Percentiles rank a stretch among this genome's conserved stretches.
Evolutionary conservation across 2,113 vertebrate species (phyloP).

Genomic region (Oryzias melastigma): DNA sequence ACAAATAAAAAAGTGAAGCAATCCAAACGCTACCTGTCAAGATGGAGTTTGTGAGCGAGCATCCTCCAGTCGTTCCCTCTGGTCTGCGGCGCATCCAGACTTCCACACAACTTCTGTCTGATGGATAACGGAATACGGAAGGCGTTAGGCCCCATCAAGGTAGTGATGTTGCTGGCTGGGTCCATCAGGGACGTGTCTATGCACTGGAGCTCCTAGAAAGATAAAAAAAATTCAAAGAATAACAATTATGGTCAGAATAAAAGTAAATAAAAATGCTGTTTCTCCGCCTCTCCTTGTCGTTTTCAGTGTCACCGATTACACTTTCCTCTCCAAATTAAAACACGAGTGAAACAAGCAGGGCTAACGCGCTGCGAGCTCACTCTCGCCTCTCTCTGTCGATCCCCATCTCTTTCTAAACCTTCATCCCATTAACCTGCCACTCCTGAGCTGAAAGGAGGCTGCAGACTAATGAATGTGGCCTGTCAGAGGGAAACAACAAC

Average conservation of each 20-base stretch:
- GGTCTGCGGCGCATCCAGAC: slow-evolving; percentile 93
- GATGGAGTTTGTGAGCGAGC: slow-evolving; percentile 94
- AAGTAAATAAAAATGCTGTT: no score
- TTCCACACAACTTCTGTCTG: slow-evolving; percentile 95
- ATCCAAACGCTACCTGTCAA: slow-evolving; percentile 85
- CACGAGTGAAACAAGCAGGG: slow-evolving; percentile 35
- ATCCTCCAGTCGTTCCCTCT: slow-evolving; percentile 97
- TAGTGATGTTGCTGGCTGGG: slow-evolving; percentile 86
- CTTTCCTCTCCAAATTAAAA: slow-evolving; percentile 52
- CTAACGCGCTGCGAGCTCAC: slow-evolving; percentile 16
- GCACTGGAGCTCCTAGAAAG: slow-evolving; percentile 84
- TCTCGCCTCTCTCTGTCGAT: slow-evolving; percentile 25
- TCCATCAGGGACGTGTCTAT: slow-evolving; percentile 90
- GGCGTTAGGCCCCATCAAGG: slow-evolving; percentile 87
- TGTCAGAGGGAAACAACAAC: slow-evolving; percentile 60
- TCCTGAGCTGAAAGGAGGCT: slow-evolving; percentile 53
- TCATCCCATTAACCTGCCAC: slow-evolving; percentile 57
- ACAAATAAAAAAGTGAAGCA: neutral
- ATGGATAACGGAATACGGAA: slow-evolving; percentile 97
- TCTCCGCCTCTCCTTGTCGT: neutral
- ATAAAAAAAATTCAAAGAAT: slow-evolving; percentile 17
- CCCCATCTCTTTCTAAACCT: slow-evolving; percentile 37
- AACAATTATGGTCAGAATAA: neutral
- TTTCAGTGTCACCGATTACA: slow-evolving; percentile 32
- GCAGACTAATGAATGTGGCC: slow-evolving; percentile 53